Evolutionary conservation across 2,113 vertebrate species (phyloP).

Genomic region (Nestor notabilis): DNA sequence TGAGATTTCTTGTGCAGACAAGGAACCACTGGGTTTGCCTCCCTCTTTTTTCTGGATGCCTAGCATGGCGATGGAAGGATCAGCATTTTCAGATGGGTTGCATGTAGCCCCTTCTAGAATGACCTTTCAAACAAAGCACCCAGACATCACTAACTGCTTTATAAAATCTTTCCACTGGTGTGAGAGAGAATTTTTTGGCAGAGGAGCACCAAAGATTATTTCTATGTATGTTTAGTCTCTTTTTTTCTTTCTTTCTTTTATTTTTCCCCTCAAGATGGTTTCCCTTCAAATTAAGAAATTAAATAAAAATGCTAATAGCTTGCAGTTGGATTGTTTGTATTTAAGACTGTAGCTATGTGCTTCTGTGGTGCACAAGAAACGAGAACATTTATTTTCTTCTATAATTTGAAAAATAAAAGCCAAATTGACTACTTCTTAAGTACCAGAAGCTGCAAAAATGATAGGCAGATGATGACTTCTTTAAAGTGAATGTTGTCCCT

Average conservation of each 20-base stretch:
- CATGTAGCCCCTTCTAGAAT: background rate
- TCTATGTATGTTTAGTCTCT: background rate
- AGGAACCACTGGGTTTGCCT: background rate
- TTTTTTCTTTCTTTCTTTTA: background rate
- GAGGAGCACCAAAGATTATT: background rate
- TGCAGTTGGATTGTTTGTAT: background rate
- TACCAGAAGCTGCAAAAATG: background rate
- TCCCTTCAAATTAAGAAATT: background rate
- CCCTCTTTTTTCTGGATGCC: background rate
- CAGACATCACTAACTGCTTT: background rate
- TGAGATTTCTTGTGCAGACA: background rate
- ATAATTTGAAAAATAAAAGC: background rate
- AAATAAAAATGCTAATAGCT: constrained; percentile 11
- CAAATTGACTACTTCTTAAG: background rate
- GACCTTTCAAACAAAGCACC: background rate
- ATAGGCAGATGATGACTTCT: background rate
- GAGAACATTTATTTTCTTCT: background rate
- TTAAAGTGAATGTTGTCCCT: background rate
- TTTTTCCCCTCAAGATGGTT: background rate
- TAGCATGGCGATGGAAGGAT: background rate
- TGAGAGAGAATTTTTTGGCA: background rate
- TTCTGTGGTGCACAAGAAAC: background rate
- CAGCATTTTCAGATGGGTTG: background rate
- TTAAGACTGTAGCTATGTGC: background rate
- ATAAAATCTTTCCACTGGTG: background rate